Evolutionary conservation across 2,797 vertebrate genomes (phyloP), one percentile per base, ranked within the genome.

Genomic region (Cynodonichthys magdalenae): DNA sequence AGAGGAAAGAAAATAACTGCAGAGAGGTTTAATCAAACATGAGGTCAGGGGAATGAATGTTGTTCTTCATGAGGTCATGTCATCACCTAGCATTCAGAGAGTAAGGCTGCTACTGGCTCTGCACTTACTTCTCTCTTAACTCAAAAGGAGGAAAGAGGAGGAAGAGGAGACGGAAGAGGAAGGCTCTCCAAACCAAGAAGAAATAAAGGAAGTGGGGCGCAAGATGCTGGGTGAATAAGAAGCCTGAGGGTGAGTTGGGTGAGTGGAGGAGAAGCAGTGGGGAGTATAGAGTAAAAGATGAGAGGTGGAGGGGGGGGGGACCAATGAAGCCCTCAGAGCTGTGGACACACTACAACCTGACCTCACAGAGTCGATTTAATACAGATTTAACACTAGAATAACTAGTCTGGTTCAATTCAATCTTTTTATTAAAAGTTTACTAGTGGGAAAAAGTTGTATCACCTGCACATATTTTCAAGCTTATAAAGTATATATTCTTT

Each of bases 51-150:
- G 63, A 87, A 76, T 83, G 63, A 73, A 88, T 89, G 87, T 69
- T 11, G 53, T 59, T 85, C 67, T 77, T 59, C 77, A 89, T 90
- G 88, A 77, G 69, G 67, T 83, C 65, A 89, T 90, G 87, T 82
- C 54, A 72, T 83, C 73, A 84, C 80, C 84, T 89, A 82, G 64
- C 69, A 81, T 79, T 78, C 82, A 92, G 92, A 94, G 84, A 94
- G 92, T 93, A 94, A 94, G 93, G 92, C 92, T 84, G 77, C 90
- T 91, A 93, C 74, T 93, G 91, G 58, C 65, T 86, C 88, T 91
- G 92, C 92, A 90, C 93, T 94, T 94, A 94, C 93, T 93, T 90
- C 90, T 93, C 89, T 86, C 79, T 80, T 77, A 93, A 91, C 87
- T 92, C 86, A 93, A 91, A 92, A 89, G 83, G 89, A 88, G 90